Evolutionary conservation across 64 coral and sea anemone species (phyloP).

Genomic region (Actinia tenebrosa): DNA sequence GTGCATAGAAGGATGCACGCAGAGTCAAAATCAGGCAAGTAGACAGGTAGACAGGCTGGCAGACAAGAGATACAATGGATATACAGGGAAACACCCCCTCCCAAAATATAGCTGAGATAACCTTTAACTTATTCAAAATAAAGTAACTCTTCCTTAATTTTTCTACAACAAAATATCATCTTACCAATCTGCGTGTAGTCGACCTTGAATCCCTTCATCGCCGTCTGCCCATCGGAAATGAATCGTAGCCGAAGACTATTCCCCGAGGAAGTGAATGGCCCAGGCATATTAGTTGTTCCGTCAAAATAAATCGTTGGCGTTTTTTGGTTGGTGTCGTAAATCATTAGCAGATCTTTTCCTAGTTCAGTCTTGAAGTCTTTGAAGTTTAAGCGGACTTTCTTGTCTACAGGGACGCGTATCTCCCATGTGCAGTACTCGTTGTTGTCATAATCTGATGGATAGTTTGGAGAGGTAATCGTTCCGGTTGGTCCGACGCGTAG

Average conservation of each 20-base stretch:
- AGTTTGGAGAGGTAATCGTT: conserved; percentile 38
- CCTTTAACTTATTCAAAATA: too few species aligned
- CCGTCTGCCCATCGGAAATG: conserved; percentile 53
- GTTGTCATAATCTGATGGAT: conserved; percentile 58
- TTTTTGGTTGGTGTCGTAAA: conserved; percentile 49
- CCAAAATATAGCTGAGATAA: too few species aligned
- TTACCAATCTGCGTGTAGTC: conserved; percentile 72
- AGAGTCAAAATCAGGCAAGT: too few species aligned
- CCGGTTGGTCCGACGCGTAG: conserved; percentile 60
- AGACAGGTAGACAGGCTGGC: too few species aligned
- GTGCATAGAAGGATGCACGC: too few species aligned
- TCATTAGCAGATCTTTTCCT: conserved; percentile 53
- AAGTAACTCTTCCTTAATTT: too few species aligned
- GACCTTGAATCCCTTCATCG: conserved; percentile 62
- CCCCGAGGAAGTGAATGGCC: conserved; percentile 67
- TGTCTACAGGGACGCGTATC: conserved; percentile 57
- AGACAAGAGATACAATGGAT: too few species aligned
- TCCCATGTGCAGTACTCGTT: conserved; percentile 86
- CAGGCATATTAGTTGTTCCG: conserved; percentile 53
- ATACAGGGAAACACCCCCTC: too few species aligned
- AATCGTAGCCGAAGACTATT: conserved; percentile 62
- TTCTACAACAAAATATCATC: neutral
- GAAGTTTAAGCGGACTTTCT: conserved; percentile 76
- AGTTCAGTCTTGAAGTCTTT: conserved; percentile 59
- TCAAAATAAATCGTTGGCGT: conserved; percentile 47